Evolutionary conservation across 2,888 invertebrate species (phyloP), one percentile per base, ranked within the genome.

Genomic region (Acheta domesticus): DNA sequence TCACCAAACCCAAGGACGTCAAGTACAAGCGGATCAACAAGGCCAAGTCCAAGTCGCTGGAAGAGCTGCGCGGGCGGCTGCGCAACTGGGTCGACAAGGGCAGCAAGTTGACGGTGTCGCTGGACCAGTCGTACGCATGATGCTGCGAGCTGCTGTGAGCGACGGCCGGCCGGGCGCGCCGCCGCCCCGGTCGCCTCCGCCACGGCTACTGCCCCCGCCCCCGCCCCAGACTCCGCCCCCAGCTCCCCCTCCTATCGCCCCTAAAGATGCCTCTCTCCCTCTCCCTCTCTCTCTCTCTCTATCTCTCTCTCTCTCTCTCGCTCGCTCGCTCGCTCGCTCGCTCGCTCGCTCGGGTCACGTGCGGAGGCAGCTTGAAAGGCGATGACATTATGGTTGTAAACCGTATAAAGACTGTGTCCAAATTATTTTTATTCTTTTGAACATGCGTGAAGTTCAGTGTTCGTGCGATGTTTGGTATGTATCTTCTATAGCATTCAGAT

Each of bases 11-110:
- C 82, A 95, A 95, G 88, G 96, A 96, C 86, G 95, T 96, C 50
- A 96, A 96, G 87, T 96, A 95, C 88, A 95, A 95, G 86, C 90
- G 95, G 85, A 96, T 95, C 86, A 96, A 95, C 86, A 95, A 96
- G 86, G 95, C 95, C 11, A 96, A 96, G 86, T 95, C 95, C 81
- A 95, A 95, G 87, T 95, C 95, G 84, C 88, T 96, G 83, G 96
- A 96, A 84, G 96, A 96, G 85, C 85, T 96, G 80, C 88, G 95
- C 4, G 96, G 95, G 0, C 89, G 94, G 82, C 89, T 95, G 85
- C 93, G 93, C 89, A 94, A 94, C 86, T 94, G 95, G 92, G 94
- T 95, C 62, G 95, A 95, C 80, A 93, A 94, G 82, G 81, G 81
- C 48, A 81, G 81, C 78, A 82, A 82, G 73, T 48, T 82, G 78